Base-by-base conservation (phyloP, 1,140 invertebrate genomes). In the Drosophila malerkotliana region DNA sequence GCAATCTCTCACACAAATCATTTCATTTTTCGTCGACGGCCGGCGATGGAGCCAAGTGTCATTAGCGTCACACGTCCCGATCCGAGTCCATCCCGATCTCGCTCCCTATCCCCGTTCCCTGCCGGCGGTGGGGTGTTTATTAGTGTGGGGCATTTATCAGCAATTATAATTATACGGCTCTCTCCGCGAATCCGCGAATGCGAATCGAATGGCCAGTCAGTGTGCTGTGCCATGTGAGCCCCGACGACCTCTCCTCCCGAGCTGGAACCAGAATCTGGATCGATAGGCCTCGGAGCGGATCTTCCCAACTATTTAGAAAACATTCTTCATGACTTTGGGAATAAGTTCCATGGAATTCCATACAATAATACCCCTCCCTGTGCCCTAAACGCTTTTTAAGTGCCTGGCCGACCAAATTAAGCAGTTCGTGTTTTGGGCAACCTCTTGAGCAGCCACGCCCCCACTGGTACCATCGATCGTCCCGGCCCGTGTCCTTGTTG, bases 1-100 rank as follows among this genome's bases (percentile, higher is more conserved):
- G 82, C 82, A 87, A 87, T 87, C 82, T 88, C 82, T 87, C 82
- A 87, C 83, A 87, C 82, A 85, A 85, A 85, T 85, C 82, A 85
- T 85, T 85, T 73, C 82, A 82, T 82, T 85, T 85, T 72, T 87
- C 18, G 78, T 64, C 44, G 15, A 15, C 15, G 15, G 2, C 15
- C 44, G 41, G n/a, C 37, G 53, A 52, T 53, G 72, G 66, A 78
- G 82, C 77, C 81, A 81, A 85, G 82, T 85, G 82, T 85, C 82
- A 85, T 85, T 85, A 85, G 82, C 82, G 82, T 87, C 82, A 81
- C 82, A 87, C 82, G 82, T 81, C 74, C 59, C 71, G 51, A 74
- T 74, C 71, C 69, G 58, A 30, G 39, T 60, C 54, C 48, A 37
- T 53, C 67, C 67, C 69, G 30, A 39, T 45, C 30, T 47, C 21